Evolutionary conservation across 1,140 invertebrate genomes (phyloP), one percentile per base, ranked within the genome.

Genomic region (Ditylenchus dipsaci): DNA sequence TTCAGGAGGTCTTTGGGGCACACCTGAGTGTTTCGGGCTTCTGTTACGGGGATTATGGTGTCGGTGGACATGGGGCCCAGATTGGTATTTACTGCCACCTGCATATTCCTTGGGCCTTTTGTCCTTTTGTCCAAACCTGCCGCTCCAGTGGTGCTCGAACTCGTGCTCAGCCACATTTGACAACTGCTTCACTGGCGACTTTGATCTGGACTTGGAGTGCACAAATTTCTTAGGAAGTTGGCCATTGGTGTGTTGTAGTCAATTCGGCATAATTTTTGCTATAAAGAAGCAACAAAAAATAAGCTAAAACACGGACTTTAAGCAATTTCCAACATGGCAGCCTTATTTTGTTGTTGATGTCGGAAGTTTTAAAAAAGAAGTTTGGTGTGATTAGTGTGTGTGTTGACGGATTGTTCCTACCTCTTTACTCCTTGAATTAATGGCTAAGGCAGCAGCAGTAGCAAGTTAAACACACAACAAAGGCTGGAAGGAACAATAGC

Each of bases 161-260:
- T 61, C 21, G 29, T 61, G 29, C n/a, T 61, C 29, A 3, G 59
- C 19, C 59, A 43, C 38, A 61, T 61, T 61, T 3, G 59, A 61
- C 1, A 21, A 21, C 15, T 53, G 3, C 29, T 75, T 75, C 29
- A 60, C 53, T 23, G 73, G 73, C 1, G 75, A 77, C 38, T 75
- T 75, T 15, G 72, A 74, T 9, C 72, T 56, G 33, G 72, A 74
- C 30, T 73, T 73, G 1, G 72, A 65, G 19, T 73, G 23, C 56
- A 74, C 72, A 43, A 75, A 71, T 42, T 56, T 26, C 69, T 58
- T 45, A 75, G 45, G 45, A 75, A 72, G 33, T 67, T 77, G 19
- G 73, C 66, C 73, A 75, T 75, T 53, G 15, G 21, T 53, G 3
- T 21, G 8, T 3, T 11, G 3, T 38, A 38, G 33, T 5, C 33